A percentile compares a stretch with the other conserved stretches of the same genome.
Evolutionary conservation across 2,888 invertebrate genomes (phyloP).

Genomic region (Troides oblongomaculatus): DNA sequence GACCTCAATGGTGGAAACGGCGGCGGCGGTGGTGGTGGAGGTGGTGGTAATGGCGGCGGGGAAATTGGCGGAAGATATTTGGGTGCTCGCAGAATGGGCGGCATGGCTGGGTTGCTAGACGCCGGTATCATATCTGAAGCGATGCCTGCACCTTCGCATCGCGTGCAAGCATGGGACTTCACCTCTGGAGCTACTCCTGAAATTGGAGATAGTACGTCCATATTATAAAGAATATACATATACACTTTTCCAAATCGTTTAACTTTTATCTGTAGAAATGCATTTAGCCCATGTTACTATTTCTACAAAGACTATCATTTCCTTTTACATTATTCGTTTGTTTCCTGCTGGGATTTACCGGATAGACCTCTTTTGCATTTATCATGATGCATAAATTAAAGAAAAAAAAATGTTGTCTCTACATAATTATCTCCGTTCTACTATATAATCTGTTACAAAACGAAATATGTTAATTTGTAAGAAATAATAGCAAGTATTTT

Average conservation of each 20-base stretch:
- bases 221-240: background rate
- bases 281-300: too few species aligned
- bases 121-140: constrained; percentile 73
- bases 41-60: constrained; percentile 29
- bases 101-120: constrained; percentile 66
- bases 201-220: constrained; percentile 82
- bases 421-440: too few species aligned
- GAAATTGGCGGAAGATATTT: constrained; percentile 42
- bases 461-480: too few species aligned
- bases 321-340: too few species aligned
- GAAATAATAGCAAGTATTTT: background rate
- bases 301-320: too few species aligned
- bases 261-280: background rate
- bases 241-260: background rate
- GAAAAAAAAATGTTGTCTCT: too few species aligned
- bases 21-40: constrained; percentile 32
- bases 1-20: constrained; percentile 44
- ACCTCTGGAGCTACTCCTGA: constrained; percentile 85
- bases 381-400: too few species aligned
- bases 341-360: too few species aligned
- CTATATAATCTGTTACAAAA: too few species aligned
- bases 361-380: too few species aligned
- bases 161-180: constrained; percentile 93
- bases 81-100: constrained; percentile 53
- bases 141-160: constrained; percentile 84